phyloP scores from a whole-genome alignment of 2,113 vertebrate genomes.

The Thomomys bottae region DNA sequence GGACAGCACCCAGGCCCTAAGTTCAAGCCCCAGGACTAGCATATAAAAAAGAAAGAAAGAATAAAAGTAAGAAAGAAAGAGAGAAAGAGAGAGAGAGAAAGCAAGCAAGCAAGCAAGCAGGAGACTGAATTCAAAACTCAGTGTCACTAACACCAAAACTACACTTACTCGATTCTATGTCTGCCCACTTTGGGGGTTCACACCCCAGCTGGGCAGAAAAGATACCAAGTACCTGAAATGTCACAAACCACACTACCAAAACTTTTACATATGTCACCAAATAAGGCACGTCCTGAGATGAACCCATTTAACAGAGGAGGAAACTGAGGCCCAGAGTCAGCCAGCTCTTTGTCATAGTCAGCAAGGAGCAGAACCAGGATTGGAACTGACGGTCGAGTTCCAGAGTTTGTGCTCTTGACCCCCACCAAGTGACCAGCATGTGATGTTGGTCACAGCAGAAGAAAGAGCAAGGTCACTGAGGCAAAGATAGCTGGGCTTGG shows the following conservation, averaged over 20 bases:
- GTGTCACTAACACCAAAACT: too few species aligned
- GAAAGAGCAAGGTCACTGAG: neutral
- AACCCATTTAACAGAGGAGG: neutral
- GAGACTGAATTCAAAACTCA: too few species aligned
- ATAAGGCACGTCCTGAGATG: neutral
- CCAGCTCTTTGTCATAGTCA: neutral
- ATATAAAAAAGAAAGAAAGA: neutral
- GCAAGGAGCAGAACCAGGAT: neutral
- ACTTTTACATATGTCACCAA: too few species aligned
- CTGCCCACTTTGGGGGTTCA: neutral
- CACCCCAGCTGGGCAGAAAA: neutral
- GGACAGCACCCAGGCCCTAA: too few species aligned
- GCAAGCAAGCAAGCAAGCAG: too few species aligned
- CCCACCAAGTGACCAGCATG: neutral
- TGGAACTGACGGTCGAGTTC: neutral
- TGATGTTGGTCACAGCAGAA: accelerated
- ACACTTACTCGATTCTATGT: neutral
- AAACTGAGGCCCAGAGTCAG: neutral
- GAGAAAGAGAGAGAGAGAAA: too few species aligned
- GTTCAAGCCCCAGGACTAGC: too few species aligned
- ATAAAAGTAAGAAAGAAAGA: too few species aligned
- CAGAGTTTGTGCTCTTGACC: neutral
- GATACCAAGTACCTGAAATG: neutral
- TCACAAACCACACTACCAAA: too few species aligned
- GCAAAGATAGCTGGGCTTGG: neutral